A percentile compares a stretch with the other conserved stretches of the same genome.
Conservation (phyloP, 2,113 vertebrate species). For the Atractosteus spatula region DNA sequence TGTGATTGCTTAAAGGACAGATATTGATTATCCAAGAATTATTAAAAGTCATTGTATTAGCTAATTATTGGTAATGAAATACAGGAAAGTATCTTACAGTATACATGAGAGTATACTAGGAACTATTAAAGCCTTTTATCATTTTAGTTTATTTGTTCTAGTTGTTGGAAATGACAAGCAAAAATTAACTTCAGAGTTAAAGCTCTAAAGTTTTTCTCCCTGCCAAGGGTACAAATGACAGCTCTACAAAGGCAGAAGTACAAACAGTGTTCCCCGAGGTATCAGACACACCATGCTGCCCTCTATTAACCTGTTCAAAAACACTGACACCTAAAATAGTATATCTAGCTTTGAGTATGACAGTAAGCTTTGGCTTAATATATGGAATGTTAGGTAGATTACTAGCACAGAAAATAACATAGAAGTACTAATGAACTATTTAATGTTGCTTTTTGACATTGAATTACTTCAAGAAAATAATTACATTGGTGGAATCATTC, state of each 20-base stretch:
- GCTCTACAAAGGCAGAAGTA: neutral
- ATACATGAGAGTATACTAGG: too few species aligned
- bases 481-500: too few species aligned
- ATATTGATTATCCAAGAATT: too few species aligned
- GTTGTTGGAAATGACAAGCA: neutral
- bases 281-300: neutral
- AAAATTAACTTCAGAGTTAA: neutral
- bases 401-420: neutral
- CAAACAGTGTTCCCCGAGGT: neutral
- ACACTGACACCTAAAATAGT: constrained; percentile 24
- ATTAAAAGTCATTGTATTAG: too few species aligned
- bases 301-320: constrained; percentile 18
- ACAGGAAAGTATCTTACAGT: too few species aligned
- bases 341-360: constrained; percentile 21
- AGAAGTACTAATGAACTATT: constrained; percentile 4
- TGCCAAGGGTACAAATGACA: constrained; percentile 8
- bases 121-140: too few species aligned
- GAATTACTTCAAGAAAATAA: constrained; percentile 1
- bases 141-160: too few species aligned
- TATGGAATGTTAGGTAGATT: constrained; percentile 15
- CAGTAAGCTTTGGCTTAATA: constrained; percentile 18
- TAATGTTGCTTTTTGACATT: constrained; percentile 11
- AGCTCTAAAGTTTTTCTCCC: neutral
- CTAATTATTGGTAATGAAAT: too few species aligned
- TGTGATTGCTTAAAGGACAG: too few species aligned